Evolutionary conservation across 2,113 vertebrate genomes (phyloP), one percentile per base, ranked within the genome.

Genomic region (Silurus meridionalis): DNA sequence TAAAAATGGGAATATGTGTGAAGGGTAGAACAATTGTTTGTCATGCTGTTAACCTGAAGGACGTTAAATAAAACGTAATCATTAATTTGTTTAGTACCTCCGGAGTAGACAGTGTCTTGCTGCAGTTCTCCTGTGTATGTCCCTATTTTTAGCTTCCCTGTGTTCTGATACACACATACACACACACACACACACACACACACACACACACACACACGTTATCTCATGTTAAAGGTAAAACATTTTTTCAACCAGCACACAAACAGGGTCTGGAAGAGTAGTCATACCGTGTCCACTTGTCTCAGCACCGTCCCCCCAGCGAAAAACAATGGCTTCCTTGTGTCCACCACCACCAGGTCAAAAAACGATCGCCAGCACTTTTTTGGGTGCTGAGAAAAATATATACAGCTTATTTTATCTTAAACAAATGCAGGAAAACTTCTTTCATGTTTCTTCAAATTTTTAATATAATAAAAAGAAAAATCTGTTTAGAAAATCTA

Each of bases 321-420:
- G 0, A 97, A 98, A 91, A 97, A 97, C 83, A 93, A 86, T 0
- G 97, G 96, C 84, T 97, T 97, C 84, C 91, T 94, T 0, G 95
- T 96, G 84, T 98, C 96, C 84, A 98, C 97, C 48, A 97, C 93
- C 0, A 96, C 92, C 61, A 97, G 93, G 89, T 97, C 94, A 0
- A 97, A 97, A 86, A 89, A 97, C 66, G 94, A 92, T 15, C 92
- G 94, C 97, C 96, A 97, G 6, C 92, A 81, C 0, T 46, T 89
- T 60, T 77, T 91, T 0, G 66, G 88, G 75, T 63, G 74, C 6
- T 90, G 37, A 11, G 80, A 37, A 28, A 71, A 46, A 85, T 15
- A 15, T 15, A 64, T 3, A 37, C 78, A 80, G 28, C 15, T 19
- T 2, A 19, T 28, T 28, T 79, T 8, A 14, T 14, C n/a, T 64